Percentiles rank a stretch among this genome's conserved stretches.
These are phyloP conservation scores for Raphicerus campestris DNA, from an alignment of 2,113 vertebrate genomes.

Conservation along the genomic window DNA sequence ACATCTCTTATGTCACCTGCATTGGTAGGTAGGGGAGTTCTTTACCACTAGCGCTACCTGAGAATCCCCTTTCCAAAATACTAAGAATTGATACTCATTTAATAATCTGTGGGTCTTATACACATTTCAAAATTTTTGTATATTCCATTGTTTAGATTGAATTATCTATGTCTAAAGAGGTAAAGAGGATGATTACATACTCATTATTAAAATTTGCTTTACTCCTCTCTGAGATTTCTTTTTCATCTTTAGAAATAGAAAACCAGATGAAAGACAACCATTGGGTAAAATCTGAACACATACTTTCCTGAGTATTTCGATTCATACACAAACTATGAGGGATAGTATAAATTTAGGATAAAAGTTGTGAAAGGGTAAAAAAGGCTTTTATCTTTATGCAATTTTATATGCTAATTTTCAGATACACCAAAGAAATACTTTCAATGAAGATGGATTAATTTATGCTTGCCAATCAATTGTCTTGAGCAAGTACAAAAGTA, in stretches of 20 bases:
- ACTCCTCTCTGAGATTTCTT: not conserved
- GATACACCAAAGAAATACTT: not conserved
- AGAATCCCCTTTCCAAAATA: not conserved
- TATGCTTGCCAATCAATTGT: not conserved
- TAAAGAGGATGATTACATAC: no score
- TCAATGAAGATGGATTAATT: not conserved
- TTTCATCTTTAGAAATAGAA: not conserved
- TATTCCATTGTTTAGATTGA: not conserved
- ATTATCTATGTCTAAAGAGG: not conserved
- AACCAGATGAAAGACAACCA: not conserved
- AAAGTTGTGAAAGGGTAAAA: not conserved
- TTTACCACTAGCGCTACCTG: rapidly evolving
- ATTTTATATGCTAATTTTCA: not conserved
- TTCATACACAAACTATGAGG: not conserved
- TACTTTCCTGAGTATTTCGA: not conserved
- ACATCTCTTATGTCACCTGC: not conserved
- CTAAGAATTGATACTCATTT: not conserved
- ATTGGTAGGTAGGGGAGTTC: not conserved
- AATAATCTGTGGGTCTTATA: not conserved
- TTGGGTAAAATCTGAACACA: not conserved
- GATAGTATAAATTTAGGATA: not conserved
- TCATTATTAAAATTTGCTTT: not conserved
- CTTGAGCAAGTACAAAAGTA: not conserved
- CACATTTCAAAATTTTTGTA: not conserved
- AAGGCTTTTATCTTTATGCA: not conserved